phyloP scores from a whole-genome alignment of 2,113 vertebrate species.

The Centrocercus urophasianus region DNA sequence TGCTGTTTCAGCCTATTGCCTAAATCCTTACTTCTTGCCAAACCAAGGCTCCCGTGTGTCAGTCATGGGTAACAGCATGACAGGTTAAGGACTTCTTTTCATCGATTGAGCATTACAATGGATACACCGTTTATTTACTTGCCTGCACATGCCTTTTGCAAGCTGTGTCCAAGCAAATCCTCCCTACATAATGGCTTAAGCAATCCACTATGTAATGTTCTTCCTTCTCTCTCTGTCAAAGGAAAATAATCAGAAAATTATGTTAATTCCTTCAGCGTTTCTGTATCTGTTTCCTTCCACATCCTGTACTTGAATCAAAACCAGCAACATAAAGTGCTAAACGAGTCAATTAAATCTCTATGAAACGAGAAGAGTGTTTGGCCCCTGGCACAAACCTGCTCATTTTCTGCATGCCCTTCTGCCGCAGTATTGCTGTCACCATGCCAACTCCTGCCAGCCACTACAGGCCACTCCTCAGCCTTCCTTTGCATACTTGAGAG shows the following conservation, averaged over 20 bases:
- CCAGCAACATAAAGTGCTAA: rapidly evolving
- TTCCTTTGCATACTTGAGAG: neutral
- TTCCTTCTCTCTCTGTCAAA: neutral
- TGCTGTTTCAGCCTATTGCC: neutral
- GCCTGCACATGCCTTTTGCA: neutral
- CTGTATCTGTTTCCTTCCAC: neutral
- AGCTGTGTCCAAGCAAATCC: neutral
- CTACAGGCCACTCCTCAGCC: neutral
- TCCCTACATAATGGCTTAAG: neutral
- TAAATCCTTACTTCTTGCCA: neutral
- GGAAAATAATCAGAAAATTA: neutral
- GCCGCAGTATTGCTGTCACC: neutral
- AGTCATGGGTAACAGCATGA: neutral
- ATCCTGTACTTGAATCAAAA: neutral
- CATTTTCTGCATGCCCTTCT: rapidly evolving
- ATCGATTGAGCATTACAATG: neutral
- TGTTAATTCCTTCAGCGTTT: neutral
- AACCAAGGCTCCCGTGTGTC: neutral
- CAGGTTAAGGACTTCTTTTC: neutral
- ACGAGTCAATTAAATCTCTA: neutral
- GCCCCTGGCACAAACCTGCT: neutral
- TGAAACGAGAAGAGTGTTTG: neutral
- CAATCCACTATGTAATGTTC: neutral
- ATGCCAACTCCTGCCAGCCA: neutral
- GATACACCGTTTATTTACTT: neutral